Evolutionary conservation across 2,888 invertebrate species (phyloP).

Genomic region (Rhamphomyia laevipes): DNA sequence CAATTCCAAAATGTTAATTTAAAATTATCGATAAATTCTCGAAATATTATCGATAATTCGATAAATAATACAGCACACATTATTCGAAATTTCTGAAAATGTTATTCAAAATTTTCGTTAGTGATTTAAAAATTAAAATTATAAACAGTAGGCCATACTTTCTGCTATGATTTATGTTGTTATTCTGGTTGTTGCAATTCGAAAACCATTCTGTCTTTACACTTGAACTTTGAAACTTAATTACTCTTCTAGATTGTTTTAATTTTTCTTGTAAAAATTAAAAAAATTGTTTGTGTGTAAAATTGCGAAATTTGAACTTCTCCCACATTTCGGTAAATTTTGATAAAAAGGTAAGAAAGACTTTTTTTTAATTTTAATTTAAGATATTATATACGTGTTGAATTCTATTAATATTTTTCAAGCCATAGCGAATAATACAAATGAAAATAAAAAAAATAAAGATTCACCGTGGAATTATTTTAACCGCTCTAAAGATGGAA

Average conservation of each 20-base stretch:
- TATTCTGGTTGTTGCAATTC: neutral
- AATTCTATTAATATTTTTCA: neutral
- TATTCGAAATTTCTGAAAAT: neutral
- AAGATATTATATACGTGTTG: neutral
- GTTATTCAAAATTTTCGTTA: neutral
- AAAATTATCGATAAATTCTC: neutral
- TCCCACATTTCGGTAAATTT: neutral
- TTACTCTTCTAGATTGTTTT: neutral
- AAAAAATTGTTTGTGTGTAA: neutral
- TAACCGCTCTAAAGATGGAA: conserved; percentile 1
- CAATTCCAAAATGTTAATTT: neutral
- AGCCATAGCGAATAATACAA: neutral
- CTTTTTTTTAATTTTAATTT: neutral
- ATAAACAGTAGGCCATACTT: neutral
- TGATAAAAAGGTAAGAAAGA: neutral
- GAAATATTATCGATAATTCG: neutral
- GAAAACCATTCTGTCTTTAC: neutral
- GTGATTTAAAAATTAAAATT: neutral
- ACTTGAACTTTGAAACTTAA: neutral
- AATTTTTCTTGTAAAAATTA: neutral
- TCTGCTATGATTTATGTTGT: neutral
- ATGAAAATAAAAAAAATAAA: neutral
- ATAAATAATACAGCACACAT: neutral
- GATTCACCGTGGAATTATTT: conserved; percentile 1
- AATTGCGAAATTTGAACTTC: neutral